These are phyloP conservation scores for Seriola dumerili DNA, from an alignment of 2,113 vertebrate genomes.

Conservation along the genomic window DNA sequence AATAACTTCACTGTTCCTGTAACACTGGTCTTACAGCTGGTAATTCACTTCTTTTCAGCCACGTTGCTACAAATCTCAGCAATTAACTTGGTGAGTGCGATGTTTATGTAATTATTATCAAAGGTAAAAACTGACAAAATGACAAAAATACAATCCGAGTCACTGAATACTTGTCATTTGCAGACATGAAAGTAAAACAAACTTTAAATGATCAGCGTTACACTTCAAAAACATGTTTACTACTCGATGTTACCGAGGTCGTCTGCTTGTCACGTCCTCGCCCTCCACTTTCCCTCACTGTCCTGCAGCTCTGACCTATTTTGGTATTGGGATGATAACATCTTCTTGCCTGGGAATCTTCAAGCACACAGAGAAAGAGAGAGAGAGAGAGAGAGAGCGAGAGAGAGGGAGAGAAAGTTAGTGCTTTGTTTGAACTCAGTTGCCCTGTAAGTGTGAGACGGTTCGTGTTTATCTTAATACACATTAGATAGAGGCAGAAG, in stretches of 20 bases:
- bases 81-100: background rate
- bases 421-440: conserved; percentile 21
- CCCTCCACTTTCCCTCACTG: background rate
- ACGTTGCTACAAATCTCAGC: background rate
- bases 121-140: background rate
- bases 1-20: background rate
- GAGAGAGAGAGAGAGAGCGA: background rate
- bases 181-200: background rate
- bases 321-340: conserved; percentile 50
- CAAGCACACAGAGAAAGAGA: background rate
- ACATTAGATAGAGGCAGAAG: background rate
- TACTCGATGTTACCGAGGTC: background rate
- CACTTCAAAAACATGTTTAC: background rate
- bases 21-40: background rate
- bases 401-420: background rate
- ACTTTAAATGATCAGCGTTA: background rate
- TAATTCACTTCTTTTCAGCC: background rate
- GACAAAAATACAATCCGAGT: background rate
- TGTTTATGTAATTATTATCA: background rate
- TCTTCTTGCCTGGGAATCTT: conserved; percentile 46
- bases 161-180: background rate
- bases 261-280: background rate
- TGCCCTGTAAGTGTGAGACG: background rate
- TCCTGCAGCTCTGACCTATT: conserved; percentile 41
- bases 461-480: conserved; percentile 3